These are phyloP conservation scores for Hydrolagus colliei DNA, from an alignment of 2,797 vertebrate genomes.

Conservation along the genomic window DNA sequence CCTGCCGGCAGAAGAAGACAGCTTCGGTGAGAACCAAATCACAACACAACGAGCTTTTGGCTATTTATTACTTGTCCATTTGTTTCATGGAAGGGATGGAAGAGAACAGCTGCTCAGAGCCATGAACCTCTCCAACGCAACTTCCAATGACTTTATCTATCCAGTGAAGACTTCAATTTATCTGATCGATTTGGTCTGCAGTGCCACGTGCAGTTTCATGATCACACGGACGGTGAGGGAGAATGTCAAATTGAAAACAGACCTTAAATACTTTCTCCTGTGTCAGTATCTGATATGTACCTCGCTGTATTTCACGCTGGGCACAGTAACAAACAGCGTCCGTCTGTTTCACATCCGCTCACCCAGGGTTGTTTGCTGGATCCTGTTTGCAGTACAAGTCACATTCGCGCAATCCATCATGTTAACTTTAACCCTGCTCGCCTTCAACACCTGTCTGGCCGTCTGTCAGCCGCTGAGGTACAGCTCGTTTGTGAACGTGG, in stretches of 20 bases:
- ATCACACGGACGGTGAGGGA: slow-evolving; percentile 41
- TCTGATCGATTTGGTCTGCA: slow-evolving; percentile 43
- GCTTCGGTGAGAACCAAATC: no score
- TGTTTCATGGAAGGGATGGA: background rate
- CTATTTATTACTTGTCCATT: background rate
- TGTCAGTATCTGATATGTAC: slow-evolving; percentile 48
- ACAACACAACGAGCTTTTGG: background rate
- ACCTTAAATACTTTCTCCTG: slow-evolving; percentile 43
- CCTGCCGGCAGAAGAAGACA: no score
- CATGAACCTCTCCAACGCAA: slow-evolving; percentile 42
- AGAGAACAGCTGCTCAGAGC: no score
- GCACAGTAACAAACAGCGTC: slow-evolving; percentile 41
- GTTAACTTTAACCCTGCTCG: slow-evolving; percentile 51
- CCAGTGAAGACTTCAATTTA: slow-evolving; percentile 46
- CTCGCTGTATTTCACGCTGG: slow-evolving; percentile 46
- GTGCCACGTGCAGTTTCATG: slow-evolving; percentile 40
- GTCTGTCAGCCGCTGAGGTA: slow-evolving; percentile 47
- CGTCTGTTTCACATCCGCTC: slow-evolving; percentile 36
- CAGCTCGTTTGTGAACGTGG: slow-evolving; percentile 20
- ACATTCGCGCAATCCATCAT: slow-evolving; percentile 46
- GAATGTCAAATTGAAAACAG: slow-evolving; percentile 41
- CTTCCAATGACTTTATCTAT: slow-evolving; percentile 37
- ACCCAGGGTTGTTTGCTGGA: slow-evolving; percentile 43
- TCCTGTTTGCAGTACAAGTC: slow-evolving; percentile 49
- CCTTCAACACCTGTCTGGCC: slow-evolving; percentile 44